Conservation (phyloP, 2,888 invertebrate genomes). For the Drosophila atroscutellata region DNA sequence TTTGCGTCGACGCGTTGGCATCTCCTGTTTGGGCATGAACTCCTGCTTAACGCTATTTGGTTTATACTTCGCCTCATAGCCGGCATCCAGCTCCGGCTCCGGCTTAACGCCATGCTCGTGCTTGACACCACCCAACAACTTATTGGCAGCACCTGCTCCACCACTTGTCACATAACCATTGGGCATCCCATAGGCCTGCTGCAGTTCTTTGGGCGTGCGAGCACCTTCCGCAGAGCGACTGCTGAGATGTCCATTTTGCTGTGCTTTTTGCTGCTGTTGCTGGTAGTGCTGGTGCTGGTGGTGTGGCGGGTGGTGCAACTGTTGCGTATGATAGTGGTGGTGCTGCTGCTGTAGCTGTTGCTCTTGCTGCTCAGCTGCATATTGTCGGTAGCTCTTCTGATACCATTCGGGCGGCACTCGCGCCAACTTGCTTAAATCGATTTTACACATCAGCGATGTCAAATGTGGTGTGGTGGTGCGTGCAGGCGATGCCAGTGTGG, state of each 20-base stretch:
- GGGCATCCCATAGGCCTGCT: constrained; percentile 32
- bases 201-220: constrained; percentile 72
- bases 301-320: constrained; percentile 49
- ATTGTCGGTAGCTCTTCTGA: constrained; percentile 74
- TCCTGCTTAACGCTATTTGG: constrained; percentile 76
- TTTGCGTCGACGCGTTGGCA: constrained; percentile 76
- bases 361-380: constrained; percentile 52
- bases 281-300: constrained; percentile 50
- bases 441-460: constrained; percentile 82
- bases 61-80: constrained; percentile 77
- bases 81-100: constrained; percentile 72
- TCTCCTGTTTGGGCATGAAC: constrained; percentile 76
- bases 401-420: constrained; percentile 81
- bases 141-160: background rate
- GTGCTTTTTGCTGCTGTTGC: constrained; percentile 42
- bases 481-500: constrained; percentile 59
- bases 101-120: constrained; percentile 81
- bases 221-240: constrained; percentile 70
- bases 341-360: constrained; percentile 61
- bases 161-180: constrained; percentile 54
- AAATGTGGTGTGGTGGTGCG: constrained; percentile 66
- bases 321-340: constrained; percentile 55
- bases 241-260: constrained; percentile 75
- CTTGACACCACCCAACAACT: constrained; percentile 67
- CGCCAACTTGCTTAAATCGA: constrained; percentile 81